Conservation (phyloP, 1,140 invertebrate genomes). For the Metaphire vulgaris region DNA sequence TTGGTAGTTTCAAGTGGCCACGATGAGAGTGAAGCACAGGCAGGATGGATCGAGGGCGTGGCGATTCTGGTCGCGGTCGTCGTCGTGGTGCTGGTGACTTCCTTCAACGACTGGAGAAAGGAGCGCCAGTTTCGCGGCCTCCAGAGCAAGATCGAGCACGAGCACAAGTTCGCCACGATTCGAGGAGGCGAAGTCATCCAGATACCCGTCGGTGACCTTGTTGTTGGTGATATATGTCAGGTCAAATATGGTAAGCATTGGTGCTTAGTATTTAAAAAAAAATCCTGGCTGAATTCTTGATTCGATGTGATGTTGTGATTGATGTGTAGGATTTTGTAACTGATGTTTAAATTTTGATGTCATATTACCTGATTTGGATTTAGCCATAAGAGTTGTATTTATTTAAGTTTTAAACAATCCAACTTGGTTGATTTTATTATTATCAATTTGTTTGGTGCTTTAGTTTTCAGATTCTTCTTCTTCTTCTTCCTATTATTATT, state of each 20-base stretch:
- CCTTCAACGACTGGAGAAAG: constrained; percentile 96
- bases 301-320: too few species aligned
- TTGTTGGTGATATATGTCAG: constrained; percentile 95
- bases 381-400: too few species aligned
- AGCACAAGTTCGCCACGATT: constrained; percentile 94
- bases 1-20: too few species aligned
- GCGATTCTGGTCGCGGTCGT: constrained; percentile 93
- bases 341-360: too few species aligned
- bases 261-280: too few species aligned
- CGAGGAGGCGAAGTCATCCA: constrained; percentile 80
- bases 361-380: too few species aligned
- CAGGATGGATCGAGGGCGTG: constrained; percentile 83
- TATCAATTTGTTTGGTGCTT: too few species aligned
- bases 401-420: too few species aligned
- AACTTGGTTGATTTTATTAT: too few species aligned
- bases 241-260: constrained; percentile 48
- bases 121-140: constrained; percentile 89
- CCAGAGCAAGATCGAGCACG: constrained; percentile 91
- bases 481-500: not conserved
- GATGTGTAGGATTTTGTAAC: too few species aligned
- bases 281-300: too few species aligned
- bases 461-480: too few species aligned
- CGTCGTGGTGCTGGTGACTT: constrained; percentile 91
- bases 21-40: constrained; percentile 25
- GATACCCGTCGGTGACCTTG: constrained; percentile 88